Evolutionary conservation across 2,113 vertebrate species (phyloP).

Genomic region (Myotis lucifugus): DNA sequence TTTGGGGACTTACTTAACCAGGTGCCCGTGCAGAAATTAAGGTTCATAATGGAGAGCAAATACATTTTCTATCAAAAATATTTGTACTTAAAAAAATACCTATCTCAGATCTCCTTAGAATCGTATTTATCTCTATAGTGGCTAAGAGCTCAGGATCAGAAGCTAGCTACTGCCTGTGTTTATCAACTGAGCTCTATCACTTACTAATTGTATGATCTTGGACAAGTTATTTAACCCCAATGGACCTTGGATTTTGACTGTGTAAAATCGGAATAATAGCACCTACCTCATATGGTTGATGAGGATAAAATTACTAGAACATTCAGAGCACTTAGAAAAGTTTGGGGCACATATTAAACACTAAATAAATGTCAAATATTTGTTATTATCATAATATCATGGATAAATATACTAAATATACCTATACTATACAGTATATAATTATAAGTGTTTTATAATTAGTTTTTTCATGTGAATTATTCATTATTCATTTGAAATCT

Average conservation of each 20-base stretch:
- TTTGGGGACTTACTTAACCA: background rate
- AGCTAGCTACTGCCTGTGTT: background rate
- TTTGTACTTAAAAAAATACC: background rate
- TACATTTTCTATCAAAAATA: background rate
- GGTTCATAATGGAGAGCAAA: background rate
- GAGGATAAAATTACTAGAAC: background rate
- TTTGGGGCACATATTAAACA: background rate
- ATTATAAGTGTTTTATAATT: constrained; percentile 6
- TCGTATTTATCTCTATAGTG: background rate
- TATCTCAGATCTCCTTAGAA: background rate
- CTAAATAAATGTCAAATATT: background rate
- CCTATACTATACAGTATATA: background rate
- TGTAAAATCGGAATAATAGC: background rate
- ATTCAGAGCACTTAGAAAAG: background rate
- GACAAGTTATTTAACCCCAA: background rate
- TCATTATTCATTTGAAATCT: constrained; percentile 43
- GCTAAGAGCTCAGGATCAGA: background rate
- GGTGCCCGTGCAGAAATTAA: background rate
- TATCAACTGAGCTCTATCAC: background rate
- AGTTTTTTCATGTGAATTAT: background rate
- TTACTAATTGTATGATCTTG: background rate
- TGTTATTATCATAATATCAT: background rate
- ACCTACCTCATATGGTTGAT: background rate
- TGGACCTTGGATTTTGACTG: background rate
- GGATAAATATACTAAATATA: background rate